Conservation (phyloP, 2,888 invertebrate genomes). For the Norana najaformis region DNA sequence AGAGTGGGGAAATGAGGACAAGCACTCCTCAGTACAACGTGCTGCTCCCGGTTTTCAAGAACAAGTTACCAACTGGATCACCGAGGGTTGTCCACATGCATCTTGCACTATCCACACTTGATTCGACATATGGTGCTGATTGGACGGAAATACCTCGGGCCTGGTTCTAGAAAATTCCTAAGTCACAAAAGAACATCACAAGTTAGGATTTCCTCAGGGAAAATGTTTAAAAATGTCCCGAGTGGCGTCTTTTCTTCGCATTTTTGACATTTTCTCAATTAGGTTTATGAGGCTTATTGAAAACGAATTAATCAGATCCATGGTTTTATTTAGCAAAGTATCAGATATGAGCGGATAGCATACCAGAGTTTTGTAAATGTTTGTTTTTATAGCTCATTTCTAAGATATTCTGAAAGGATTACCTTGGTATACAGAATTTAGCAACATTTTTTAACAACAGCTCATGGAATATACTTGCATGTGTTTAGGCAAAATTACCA, state of each 20-base stretch:
- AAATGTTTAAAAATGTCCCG: neutral
- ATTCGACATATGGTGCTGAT: neutral
- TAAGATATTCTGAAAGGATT: neutral
- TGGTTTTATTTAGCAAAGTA: neutral
- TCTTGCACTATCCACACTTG: neutral
- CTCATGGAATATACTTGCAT: too few relatives aligned
- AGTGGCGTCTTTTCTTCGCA: neutral
- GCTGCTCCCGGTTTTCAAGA: neutral
- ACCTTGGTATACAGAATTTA: too few relatives aligned
- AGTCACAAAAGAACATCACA: too few relatives aligned
- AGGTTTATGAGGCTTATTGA: neutral
- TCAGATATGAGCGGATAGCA: neutral
- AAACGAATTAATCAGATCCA: neutral
- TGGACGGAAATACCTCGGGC: too few relatives aligned
- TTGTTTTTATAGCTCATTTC: neutral
- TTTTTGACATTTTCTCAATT: neutral
- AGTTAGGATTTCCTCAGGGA: too few relatives aligned
- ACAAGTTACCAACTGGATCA: neutral
- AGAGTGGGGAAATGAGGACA: neutral
- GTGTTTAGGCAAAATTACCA: neutral
- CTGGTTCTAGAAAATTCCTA: neutral
- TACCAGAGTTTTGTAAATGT: too few relatives aligned
- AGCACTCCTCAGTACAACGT: neutral
- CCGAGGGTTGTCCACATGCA: neutral
- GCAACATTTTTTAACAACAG: too few relatives aligned